Percentiles rank a stretch among this genome's conserved stretches.
These are phyloP conservation scores for Notiomystis cincta DNA, from an alignment of 2,113 vertebrate species.

Conservation along the genomic window DNA sequence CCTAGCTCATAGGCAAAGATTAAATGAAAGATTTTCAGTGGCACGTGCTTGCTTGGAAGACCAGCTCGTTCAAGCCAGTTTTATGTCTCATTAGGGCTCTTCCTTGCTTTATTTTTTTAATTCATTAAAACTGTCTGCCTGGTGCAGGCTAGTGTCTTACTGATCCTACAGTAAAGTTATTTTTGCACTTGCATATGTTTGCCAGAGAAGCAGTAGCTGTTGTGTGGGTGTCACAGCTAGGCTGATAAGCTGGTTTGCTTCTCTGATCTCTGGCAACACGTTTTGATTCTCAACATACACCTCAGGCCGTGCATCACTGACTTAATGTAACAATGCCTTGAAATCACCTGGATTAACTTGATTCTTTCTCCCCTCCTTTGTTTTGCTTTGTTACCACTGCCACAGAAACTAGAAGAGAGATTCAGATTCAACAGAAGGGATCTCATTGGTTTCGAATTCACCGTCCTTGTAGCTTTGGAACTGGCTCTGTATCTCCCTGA, in stretches of 20 bases:
- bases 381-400: not conserved
- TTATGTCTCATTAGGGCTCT: not conserved
- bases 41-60: not conserved
- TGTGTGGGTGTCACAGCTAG: constrained; percentile 1
- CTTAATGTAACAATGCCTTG: not conserved
- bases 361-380: not conserved
- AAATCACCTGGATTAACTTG: not conserved
- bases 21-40: not conserved
- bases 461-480: constrained; percentile 94
- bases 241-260: not conserved
- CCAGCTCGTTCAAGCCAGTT: not conserved
- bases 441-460: constrained; percentile 93
- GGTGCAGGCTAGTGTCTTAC: not conserved
- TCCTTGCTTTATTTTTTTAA: not conserved
- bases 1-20: not conserved
- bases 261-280: not conserved
- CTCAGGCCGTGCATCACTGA: not conserved
- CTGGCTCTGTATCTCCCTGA: constrained; percentile 95
- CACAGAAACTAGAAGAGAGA: constrained; percentile 92
- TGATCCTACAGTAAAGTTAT: not conserved
- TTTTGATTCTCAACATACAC: not conserved
- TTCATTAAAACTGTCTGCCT: not conserved
- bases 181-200: not conserved
- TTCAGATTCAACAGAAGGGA: constrained; percentile 92
- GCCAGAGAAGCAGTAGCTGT: not conserved